Evolutionary conservation across 2,113 vertebrate genomes (phyloP).

Genomic region (Prionailurus viverrinus): DNA sequence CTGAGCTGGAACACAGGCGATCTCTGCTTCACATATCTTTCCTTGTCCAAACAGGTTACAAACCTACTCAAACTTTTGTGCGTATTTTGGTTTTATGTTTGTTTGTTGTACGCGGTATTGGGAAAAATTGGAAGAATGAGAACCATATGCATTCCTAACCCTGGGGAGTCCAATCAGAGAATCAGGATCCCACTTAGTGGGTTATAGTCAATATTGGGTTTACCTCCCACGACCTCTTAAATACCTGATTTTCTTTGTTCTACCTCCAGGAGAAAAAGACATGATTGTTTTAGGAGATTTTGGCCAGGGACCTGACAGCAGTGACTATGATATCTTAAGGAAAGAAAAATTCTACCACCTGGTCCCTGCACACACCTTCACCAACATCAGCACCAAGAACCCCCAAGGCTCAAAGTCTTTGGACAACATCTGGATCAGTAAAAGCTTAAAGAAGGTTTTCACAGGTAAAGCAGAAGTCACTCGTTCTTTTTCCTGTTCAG

Average conservation of each 20-base stretch:
- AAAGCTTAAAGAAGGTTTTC: conserved; percentile 93
- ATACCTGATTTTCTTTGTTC: neutral
- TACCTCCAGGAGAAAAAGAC: conserved; percentile 92
- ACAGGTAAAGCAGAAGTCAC: conserved; percentile 87
- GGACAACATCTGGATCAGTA: conserved; percentile 98
- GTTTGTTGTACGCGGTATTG: neutral
- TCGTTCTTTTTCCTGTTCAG: neutral
- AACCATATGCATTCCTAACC: rapidly evolving
- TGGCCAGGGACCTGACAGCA: conserved; percentile 91
- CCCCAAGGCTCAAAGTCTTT: conserved; percentile 93
- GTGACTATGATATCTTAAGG: conserved; percentile 91
- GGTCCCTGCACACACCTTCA: conserved; percentile 91
- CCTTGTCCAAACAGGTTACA: neutral
- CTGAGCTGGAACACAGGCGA: neutral
- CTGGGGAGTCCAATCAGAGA: neutral
- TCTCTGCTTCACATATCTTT: neutral
- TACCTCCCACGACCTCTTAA: neutral
- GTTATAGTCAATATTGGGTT: too few species aligned
- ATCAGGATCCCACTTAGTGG: rapidly evolving
- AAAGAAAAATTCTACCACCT: conserved; percentile 93
- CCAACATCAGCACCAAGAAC: conserved; percentile 96
- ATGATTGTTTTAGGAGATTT: conserved; percentile 95
- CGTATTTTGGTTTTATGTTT: neutral
- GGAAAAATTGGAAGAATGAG: neutral
- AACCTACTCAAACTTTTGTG: neutral